phyloP scores from a whole-genome alignment of 2,113 vertebrate species.

The Penelope pileata region DNA sequence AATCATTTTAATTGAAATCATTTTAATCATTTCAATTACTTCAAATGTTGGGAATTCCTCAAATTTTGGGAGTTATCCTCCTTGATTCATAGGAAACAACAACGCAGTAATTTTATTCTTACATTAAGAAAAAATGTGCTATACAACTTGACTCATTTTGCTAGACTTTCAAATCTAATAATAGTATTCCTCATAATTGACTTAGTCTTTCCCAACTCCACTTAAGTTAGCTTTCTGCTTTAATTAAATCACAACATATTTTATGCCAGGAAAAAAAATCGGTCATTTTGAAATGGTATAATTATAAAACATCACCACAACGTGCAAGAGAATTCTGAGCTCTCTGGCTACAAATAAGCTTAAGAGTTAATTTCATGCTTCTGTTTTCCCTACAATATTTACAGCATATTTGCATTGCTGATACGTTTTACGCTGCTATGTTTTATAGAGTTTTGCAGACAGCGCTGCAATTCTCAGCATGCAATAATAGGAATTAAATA shows the following conservation, averaged over 20 bases:
- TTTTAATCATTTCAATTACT: constrained; percentile 8
- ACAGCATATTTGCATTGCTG: constrained; percentile 27
- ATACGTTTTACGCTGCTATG: neutral
- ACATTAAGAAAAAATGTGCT: neutral
- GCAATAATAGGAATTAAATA: constrained; percentile 50
- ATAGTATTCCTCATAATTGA: constrained; percentile 40
- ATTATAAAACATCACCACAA: neutral
- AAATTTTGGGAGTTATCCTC: neutral
- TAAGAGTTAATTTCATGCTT: constrained; percentile 28
- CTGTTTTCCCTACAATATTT: constrained; percentile 34
- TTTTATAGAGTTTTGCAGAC: constrained; percentile 39
- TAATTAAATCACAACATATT: constrained; percentile 53
- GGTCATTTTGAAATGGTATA: constrained; percentile 37
- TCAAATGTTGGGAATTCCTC: neutral
- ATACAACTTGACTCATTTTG: constrained; percentile 5
- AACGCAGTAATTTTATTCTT: neutral
- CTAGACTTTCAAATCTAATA: constrained; percentile 28
- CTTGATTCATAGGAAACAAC: neutral
- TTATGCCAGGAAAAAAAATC: constrained; percentile 40
- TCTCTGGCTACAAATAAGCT: neutral
- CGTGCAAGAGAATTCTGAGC: neutral
- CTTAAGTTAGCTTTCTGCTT: constrained; percentile 44
- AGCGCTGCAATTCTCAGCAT: constrained; percentile 32
- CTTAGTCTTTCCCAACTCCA: constrained; percentile 33
- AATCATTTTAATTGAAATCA: no score